Evolutionary conservation across 2,797 vertebrate genomes (phyloP), one percentile per base, ranked within the genome.

Genomic region (Melanotaenia pygmaea): DNA sequence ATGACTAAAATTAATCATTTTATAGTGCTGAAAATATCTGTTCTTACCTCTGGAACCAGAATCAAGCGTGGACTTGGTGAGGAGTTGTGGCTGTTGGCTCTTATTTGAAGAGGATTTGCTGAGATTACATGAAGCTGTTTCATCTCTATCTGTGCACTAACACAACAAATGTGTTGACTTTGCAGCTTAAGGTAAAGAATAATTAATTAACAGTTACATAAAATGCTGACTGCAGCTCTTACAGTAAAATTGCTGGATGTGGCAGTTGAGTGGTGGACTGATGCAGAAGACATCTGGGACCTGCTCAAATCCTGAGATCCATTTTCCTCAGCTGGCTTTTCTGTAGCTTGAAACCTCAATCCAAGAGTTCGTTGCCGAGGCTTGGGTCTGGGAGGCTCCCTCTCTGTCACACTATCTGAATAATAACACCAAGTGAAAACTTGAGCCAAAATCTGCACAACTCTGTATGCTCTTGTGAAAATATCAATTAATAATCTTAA

Each of bases 281-380:
- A 93, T 61, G 72, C 54, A 0, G 93, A 89, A 5, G 88, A 93
- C 0, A 90, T 86, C 34, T 84, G 79, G 5, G 86, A 80, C 56
- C 89, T 84, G 70, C 80, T 87, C 9, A 70, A 6, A 66, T 87
- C 81, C 70, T 73, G 58, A 69, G 86, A 86, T 68, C 79, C 85
- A 32, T 64, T 43, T 63, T 88, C 87, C 68, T 78, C 86, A 20
- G 59, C 57, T 4, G 30, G 82, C 56, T 92, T 92, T 51, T 93
- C 91, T 11, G 35, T 20, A 4, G 59, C 61, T 1, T 45, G 85
- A 35, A 57, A 82, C 72, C 69, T 92, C 73, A 84, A 77, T 32
- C 89, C 84, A 26, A 92, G 30, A 43, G 70, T 90, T 85, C 95
- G 93, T 59, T 94, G 94, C 30, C 90, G 94, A 43, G 96, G 96